Percentiles rank a stretch among this genome's conserved stretches.
phyloP scores from a whole-genome alignment of 2,113 vertebrate genomes.

The Scytalopus superciliaris region DNA sequence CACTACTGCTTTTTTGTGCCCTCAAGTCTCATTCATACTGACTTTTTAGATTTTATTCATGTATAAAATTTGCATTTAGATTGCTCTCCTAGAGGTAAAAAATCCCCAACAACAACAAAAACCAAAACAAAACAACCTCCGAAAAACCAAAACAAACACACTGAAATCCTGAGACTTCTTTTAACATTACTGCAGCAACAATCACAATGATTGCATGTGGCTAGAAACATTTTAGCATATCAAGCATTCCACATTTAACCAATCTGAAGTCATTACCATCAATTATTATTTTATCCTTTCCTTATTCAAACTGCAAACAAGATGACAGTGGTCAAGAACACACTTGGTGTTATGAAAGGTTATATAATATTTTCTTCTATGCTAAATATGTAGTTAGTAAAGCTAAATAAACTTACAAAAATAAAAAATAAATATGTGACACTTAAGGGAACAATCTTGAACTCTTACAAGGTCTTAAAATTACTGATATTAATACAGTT shows the following conservation, averaged over 20 bases:
- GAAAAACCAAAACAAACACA: neutral
- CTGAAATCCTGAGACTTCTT: constrained; percentile 10
- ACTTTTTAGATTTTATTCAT: constrained; percentile 45
- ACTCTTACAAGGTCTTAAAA: neutral
- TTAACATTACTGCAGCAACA: neutral
- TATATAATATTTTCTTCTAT: neutral
- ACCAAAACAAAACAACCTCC: accelerated
- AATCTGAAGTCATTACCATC: neutral
- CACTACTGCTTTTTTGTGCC: neutral
- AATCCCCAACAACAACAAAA: no score
- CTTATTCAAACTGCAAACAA: neutral
- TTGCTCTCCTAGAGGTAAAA: neutral
- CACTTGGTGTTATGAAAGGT: neutral
- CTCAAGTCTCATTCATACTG: neutral
- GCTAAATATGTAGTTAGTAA: neutral
- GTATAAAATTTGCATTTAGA: constrained; percentile 69
- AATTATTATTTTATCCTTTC: neutral
- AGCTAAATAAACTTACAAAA: neutral
- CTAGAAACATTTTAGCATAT: constrained; percentile 11
- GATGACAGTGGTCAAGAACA: neutral
- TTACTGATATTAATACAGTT: neutral
- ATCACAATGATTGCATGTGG: neutral
- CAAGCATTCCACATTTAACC: neutral
- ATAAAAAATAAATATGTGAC: neutral
- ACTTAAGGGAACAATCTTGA: neutral